These are phyloP conservation scores for Aphaenogaster rudis DNA, from an alignment of 1,140 invertebrate genomes.

Conservation along the genomic window DNA sequence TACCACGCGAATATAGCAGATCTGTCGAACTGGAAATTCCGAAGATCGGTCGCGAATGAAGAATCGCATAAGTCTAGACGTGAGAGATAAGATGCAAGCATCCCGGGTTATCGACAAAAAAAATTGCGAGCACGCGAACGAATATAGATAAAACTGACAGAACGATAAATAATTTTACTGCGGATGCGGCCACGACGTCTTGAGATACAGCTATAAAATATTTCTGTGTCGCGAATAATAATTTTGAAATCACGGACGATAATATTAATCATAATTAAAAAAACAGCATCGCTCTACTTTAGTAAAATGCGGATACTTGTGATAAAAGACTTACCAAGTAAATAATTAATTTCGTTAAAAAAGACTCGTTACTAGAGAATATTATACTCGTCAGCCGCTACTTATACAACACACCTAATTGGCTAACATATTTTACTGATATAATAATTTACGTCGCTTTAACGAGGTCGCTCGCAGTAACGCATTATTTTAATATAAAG, in stretches of 20 bases:
- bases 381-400: constrained; percentile 11
- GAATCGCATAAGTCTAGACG: constrained; percentile 27
- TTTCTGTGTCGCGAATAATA: not conserved
- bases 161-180: constrained; percentile 23
- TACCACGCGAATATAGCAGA: constrained; percentile 22
- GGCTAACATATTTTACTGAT: constrained; percentile 32
- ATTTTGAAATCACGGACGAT: not conserved
- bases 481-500: constrained; percentile 40
- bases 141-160: constrained; percentile 18
- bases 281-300: not conserved
- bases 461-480: not conserved
- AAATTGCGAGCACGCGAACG: constrained; percentile 12
- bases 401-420: constrained; percentile 25
- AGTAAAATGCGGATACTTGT: not conserved
- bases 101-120: constrained; percentile 33
- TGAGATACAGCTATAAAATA: not conserved
- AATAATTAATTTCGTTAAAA: constrained; percentile 41
- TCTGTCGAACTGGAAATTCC: constrained; percentile 42
- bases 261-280: not conserved
- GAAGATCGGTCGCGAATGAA: constrained; percentile 50
- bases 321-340: not conserved
- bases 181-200: not conserved
- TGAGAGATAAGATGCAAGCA: constrained; percentile 12
- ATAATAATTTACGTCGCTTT: constrained; percentile 44
- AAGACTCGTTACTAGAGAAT: constrained; percentile 10